Percentiles rank a stretch among this genome's conserved stretches.
phyloP scores from a whole-genome alignment of 2,888 invertebrate genomes.

The Trypoxylon attenuatum region DNA sequence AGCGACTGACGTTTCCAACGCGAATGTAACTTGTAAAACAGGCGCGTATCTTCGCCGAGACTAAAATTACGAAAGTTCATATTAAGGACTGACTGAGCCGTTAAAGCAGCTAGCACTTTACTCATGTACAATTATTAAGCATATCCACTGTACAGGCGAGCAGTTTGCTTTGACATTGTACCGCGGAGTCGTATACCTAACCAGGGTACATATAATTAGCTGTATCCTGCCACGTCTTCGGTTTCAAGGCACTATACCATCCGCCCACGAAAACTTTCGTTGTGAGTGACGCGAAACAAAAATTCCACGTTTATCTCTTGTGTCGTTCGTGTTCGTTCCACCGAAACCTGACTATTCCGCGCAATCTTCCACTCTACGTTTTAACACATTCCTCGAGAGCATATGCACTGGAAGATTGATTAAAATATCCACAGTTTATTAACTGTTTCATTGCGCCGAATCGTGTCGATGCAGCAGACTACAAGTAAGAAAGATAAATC shows the following conservation, averaged over 20 bases:
- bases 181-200: not conserved
- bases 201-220: conserved; percentile 23
- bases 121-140: conserved; percentile 12
- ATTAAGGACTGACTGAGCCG: not conserved
- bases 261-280: conserved; percentile 21
- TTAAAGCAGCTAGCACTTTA: conserved; percentile 24
- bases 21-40: too few relatives aligned
- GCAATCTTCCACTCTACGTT: not conserved
- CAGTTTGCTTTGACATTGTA: not conserved
- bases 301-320: conserved; percentile 29
- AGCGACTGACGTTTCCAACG: too few relatives aligned
- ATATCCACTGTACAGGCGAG: not conserved
- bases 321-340: too few relatives aligned
- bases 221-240: conserved; percentile 20
- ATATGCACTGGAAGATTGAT: too few relatives aligned
- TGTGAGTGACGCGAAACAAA: conserved; percentile 28
- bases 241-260: conserved; percentile 17
- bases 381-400: too few relatives aligned
- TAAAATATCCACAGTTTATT: too few relatives aligned
- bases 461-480: too few relatives aligned
- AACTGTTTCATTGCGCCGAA: too few relatives aligned
- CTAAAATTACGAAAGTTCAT: not conserved
- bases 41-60: not conserved
- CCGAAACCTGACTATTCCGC: not conserved
- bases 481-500: too few relatives aligned